Percentiles rank a stretch among this genome's conserved stretches.
These are phyloP conservation scores for Thera britannica DNA, from an alignment of 2,888 invertebrate species.

Conservation along the genomic window DNA sequence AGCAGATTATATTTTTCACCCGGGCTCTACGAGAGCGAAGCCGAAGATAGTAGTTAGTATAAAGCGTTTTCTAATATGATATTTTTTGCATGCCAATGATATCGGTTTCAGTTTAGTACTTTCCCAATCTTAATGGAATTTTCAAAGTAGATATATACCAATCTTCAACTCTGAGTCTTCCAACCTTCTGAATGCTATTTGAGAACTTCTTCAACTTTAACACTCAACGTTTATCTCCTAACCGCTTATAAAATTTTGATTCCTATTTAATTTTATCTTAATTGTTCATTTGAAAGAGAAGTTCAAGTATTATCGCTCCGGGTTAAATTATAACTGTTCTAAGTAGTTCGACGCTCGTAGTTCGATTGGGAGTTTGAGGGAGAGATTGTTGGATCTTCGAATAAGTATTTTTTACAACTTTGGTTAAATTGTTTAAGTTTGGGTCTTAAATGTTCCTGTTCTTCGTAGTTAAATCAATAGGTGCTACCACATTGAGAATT, in stretches of 20 bases:
- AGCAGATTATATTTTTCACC: no score
- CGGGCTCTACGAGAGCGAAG: not conserved
- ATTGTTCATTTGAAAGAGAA: constrained; percentile 76
- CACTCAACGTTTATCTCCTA: constrained; percentile 78
- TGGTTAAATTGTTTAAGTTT: not conserved
- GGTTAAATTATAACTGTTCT: constrained; percentile 53
- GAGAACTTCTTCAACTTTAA: constrained; percentile 73
- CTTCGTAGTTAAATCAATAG: not conserved
- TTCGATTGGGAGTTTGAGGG: constrained; percentile 30
- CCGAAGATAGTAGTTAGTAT: not conserved
- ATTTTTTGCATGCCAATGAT: not conserved
- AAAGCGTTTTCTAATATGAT: not conserved
- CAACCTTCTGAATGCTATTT: constrained; percentile 55
- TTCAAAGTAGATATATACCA: constrained; percentile 23
- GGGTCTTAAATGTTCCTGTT: not conserved
- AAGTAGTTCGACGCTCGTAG: constrained; percentile 40
- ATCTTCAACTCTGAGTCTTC: constrained; percentile 42
- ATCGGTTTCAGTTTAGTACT: constrained; percentile 20
- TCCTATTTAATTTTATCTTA: constrained; percentile 80
- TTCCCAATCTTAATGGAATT: constrained; percentile 37
- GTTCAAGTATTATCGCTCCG: constrained; percentile 68
- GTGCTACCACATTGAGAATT: no score
- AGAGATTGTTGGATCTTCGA: constrained; percentile 15
- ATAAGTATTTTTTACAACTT: constrained; percentile 2
- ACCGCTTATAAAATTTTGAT: constrained; percentile 82